Evolutionary conservation across 64 coral and sea anemone genomes (phyloP).

Genomic region (Platygyra sinensis): DNA sequence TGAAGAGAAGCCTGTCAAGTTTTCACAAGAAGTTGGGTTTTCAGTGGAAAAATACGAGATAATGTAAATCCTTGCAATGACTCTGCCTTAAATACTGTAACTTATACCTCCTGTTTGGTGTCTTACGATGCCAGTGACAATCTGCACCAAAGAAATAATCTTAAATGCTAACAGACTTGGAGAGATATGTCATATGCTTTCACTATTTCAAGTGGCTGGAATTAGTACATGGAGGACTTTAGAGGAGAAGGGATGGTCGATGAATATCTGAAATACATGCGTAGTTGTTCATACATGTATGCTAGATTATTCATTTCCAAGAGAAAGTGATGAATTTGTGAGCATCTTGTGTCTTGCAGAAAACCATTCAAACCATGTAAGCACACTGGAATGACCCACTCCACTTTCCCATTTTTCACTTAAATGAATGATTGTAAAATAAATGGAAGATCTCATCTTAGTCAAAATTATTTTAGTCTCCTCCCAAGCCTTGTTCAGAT

Average conservation of each 20-base stretch:
- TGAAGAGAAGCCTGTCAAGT: constrained; percentile 71
- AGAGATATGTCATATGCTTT: background rate
- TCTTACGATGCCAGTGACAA: background rate
- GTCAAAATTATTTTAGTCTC: background rate
- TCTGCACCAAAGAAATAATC: background rate
- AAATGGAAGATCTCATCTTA: background rate
- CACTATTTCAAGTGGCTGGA: background rate
- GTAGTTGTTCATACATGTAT: background rate
- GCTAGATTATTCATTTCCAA: background rate
- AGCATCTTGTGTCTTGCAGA: background rate
- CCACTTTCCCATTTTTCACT: background rate
- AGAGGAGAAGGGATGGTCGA: background rate
- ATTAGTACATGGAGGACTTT: background rate
- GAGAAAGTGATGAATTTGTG: background rate
- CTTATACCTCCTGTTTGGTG: constrained; percentile 1
- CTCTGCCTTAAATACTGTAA: background rate
- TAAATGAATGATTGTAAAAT: background rate
- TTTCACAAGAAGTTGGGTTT: constrained; percentile 81
- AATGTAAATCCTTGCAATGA: constrained; percentile 31
- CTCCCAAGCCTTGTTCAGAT: background rate
- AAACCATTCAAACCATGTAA: background rate
- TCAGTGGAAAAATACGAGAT: constrained; percentile 88
- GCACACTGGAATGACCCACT: background rate
- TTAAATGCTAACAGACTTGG: background rate
- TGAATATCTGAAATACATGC: background rate